Evolutionary conservation across 2,888 invertebrate species (phyloP), one percentile per base, ranked within the genome.

Genomic region (Isoperla grammatica): DNA sequence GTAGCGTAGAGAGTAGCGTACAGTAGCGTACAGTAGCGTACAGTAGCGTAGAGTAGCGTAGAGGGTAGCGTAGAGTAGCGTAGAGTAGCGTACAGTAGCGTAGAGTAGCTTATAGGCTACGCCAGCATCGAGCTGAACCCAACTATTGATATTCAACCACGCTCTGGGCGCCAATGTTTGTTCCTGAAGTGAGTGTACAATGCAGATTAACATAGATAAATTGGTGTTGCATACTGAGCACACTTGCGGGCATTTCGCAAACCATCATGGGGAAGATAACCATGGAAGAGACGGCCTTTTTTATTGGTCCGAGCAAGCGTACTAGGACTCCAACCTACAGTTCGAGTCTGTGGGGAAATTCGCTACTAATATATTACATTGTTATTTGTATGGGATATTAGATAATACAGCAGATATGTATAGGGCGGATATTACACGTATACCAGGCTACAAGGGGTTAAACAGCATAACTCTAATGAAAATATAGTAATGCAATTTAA

Each of bases 311-410:
- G 45, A 15, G 45, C 45, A 46, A 11, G 46, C 46, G 46, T 20
- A 22, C 13, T 20, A n/a, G 3, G 9, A 8, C 8, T 29, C 17
- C 3, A 20, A 20, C 20, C 46, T 46, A 20, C 17, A 1, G 45
- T 15, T 45, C 9, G 9, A 45, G 46, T 22, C 46, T 22, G 20
- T 46, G 20, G 46, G 46, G 46, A 46, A 46, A 46, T 46, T 20
- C 46, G 13, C 46, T 5, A 46, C 46, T 46, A 46, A 46, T 46
- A 46, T 46, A 46, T 46, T 46, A 20, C 22, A 46, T 46, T 46
- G 46, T 46, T 46, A 46, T 46, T 46, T 46, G 22, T 17, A 46
- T 20, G 46, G 22, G 6, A 20, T 46, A 46, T 46, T 46, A 46
- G 22, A 46, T 46, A 29, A 29, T 29, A 29, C 29, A n/a, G 46